A percentile compares a stretch with the other conserved stretches of the same genome.
Conservation (phyloP, 2,888 invertebrate genomes). For the Acrobeloides nanus region DNA sequence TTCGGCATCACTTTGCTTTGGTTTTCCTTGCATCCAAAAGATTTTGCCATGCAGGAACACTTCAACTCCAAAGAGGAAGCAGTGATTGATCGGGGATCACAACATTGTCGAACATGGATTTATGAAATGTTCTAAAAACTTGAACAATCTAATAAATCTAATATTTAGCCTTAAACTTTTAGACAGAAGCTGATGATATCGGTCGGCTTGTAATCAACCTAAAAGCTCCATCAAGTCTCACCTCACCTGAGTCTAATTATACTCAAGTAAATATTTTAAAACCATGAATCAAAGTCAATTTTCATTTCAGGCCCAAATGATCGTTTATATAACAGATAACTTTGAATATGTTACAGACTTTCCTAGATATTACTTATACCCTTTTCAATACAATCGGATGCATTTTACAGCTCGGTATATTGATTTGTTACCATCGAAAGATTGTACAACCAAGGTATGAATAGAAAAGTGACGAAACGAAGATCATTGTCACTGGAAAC, state of each 20-base stretch:
- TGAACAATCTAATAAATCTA: too few relatives aligned
- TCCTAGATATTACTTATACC: conserved; percentile 46
- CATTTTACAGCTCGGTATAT: conserved; percentile 31
- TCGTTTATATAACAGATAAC: conserved; percentile 48
- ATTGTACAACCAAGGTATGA: conserved; percentile 24
- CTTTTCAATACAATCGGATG: conserved; percentile 47
- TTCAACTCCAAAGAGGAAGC: too few relatives aligned
- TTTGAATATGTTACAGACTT: conserved; percentile 44
- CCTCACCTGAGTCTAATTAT: conserved; percentile 33
- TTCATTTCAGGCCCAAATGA: conserved; percentile 35
- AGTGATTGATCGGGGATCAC: too few relatives aligned
- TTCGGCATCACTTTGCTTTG: too few relatives aligned
- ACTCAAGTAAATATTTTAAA: conserved; percentile 26
- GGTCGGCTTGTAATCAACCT: conserved; percentile 39
- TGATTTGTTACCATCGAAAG: conserved; percentile 27
- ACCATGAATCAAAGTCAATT: background rate
- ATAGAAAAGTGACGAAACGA: conserved; percentile 8
- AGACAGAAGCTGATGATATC: conserved; percentile 50
- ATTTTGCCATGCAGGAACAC: too few relatives aligned
- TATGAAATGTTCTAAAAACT: too few relatives aligned
- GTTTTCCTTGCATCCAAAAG: too few relatives aligned
- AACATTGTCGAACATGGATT: too few relatives aligned
- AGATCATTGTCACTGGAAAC: background rate
- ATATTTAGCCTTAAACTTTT: too few relatives aligned
- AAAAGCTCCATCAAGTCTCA: conserved; percentile 37